Evolutionary conservation across 2,888 invertebrate genomes (phyloP), one percentile per base, ranked within the genome.

Genomic region (Philereme transversata): DNA sequence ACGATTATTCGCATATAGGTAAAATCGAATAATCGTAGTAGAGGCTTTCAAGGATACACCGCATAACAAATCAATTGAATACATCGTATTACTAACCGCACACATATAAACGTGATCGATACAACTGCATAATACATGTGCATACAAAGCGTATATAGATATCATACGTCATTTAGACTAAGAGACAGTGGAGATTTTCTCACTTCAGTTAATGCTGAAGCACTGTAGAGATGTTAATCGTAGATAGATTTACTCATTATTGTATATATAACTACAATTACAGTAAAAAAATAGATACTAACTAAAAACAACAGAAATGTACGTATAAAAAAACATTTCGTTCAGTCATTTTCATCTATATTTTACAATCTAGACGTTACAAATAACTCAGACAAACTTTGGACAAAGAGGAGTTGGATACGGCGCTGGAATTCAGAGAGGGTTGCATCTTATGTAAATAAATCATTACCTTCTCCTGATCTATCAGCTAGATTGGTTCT

Each of bases 31-130:
- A 52, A 44, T 5, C 7, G 6, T 9, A 57, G 60, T 64, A 63
- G 35, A 48, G 52, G 11, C 35, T 9, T 11, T 78, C 81, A 80
- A 81, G 80, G 78, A 70, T 46, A 62, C 63, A 67, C 72, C 68
- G 76, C 77, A 70, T 79, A 75, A 79, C 77, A 76, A 82, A 84
- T 82, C 78, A 77, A 81, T 82, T 78, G 73, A 65, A 68, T 65
- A 71, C 74, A 70, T 76, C 68, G 64, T 60, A 55, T 76, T 74
- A 70, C 74, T 40, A 43, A 57, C 51, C 48, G 38, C 63, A 60
- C 49, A 62, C 53, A 62, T 6, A 51, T 44, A 50, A 7, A 11
- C 40, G 34, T 38, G 51, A 52, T 49, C 61, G 35, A 64, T 65
- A 64, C 44, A 50, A 43, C 51, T 61, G 52, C 59, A 61, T 63